Base-by-base conservation (phyloP, 2,797 vertebrate species). In the Brachyrhaphis roseni region DNA sequence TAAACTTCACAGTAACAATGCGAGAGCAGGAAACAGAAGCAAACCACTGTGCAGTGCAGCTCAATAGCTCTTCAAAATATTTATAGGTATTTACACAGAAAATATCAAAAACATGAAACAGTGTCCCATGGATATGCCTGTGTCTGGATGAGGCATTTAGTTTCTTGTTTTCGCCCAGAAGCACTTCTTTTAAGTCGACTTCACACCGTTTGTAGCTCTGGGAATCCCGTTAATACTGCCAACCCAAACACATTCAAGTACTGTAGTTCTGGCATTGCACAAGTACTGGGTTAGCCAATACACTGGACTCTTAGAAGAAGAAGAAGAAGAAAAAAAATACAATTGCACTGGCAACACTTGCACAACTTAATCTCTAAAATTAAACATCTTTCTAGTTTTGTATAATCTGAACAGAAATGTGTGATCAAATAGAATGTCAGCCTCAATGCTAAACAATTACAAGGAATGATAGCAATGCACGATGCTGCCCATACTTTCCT, bases 1-100 rank as follows among this genome's bases (percentile, higher is more conserved):
- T 95, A 95, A 95, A 95, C 95, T 95, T 95, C 94, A 96, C 95
- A 96, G 95, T 95, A 95, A 95, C 94, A 94, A 95, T 94, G 94
- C 91, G 86, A 93, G 83, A 93, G 91, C 91, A 89, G 91, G 93
- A 91, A 93, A 94, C 91, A 90, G 86, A 94, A 94, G 93, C 92
- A 78, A 87, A 90, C 89, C 84, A 91, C 91, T 91, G 91, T 87
- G 83, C 78, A 83, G 81, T 90, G 90, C 91, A 93, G 88, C 89
- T 87, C 79, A 80, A 80, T 82, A 91, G 88, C 83, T 93, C 87
- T 87, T 85, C 79, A 86, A 89, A 87, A 70, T 93, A 93, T 91
- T 89, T 91, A 92, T 92, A 94, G 49, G 78, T 95, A 95, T 95
- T 87, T 95, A 95, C 95, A 95, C 49, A 80, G 83, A 82, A 68